phyloP scores from a whole-genome alignment of 2,113 vertebrate genomes.

The Syngnathoides biaculeatus region DNA sequence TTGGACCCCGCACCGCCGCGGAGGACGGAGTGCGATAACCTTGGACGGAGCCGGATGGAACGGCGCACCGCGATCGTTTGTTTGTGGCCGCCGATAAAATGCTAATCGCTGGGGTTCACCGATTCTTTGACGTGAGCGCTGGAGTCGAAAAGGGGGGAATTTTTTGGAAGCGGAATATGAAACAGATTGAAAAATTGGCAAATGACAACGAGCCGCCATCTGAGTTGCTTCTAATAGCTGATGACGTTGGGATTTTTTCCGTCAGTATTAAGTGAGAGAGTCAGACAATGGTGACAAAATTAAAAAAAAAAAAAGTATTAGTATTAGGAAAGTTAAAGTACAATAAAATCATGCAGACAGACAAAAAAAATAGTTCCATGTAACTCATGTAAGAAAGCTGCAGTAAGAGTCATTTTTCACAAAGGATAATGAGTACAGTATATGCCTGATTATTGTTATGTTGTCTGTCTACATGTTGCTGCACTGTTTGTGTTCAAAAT shows the following conservation, averaged over 20 bases:
- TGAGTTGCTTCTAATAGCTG: slow-evolving; percentile 1
- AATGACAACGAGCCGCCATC: neutral
- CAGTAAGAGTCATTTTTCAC: too few species aligned
- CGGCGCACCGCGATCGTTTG: slow-evolving; percentile 36
- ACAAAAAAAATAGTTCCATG: too few species aligned
- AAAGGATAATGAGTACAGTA: too few species aligned
- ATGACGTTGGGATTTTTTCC: slow-evolving; percentile 4
- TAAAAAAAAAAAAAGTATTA: too few species aligned
- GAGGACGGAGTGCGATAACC: slow-evolving; percentile 8
- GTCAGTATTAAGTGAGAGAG: neutral
- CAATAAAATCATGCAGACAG: too few species aligned
- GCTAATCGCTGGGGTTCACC: slow-evolving; percentile 23
- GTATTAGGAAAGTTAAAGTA: too few species aligned
- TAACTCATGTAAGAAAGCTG: too few species aligned
- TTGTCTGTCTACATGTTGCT: neutral
- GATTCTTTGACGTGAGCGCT: slow-evolving; percentile 8
- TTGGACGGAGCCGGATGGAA: slow-evolving; percentile 1
- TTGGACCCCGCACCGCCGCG: slow-evolving; percentile 23
- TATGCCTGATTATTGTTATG: too few species aligned
- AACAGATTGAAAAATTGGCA: slow-evolving; percentile 16
- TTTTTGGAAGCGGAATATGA: slow-evolving; percentile 19
- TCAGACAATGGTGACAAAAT: neutral
- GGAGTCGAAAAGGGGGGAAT: neutral
- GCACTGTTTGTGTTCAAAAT: too few species aligned
- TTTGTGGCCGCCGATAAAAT: slow-evolving; percentile 26